Evolutionary conservation across 1,140 invertebrate species (phyloP), one percentile per base, ranked within the genome.

Genomic region (Euwallacea fornicatus): DNA sequence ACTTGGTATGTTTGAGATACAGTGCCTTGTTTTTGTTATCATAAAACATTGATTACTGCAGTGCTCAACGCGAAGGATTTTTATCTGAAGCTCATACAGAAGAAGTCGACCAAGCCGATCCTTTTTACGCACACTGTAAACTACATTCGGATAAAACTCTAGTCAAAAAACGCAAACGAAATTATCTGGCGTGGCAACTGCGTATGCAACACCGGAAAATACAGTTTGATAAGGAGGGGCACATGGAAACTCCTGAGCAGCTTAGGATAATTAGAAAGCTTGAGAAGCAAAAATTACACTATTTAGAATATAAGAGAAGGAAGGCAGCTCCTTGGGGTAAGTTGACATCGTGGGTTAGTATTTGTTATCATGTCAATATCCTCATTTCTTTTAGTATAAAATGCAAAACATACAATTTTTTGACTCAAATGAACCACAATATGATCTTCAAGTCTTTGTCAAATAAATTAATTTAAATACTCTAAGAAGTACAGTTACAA

Each of bases 111-210:
- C 94, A 97, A 76, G 95, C 96, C 0, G 96, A 99, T 86, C 96
- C 96, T 0, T 98, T 97, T 81, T 98, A 96, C 82, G 96, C 96
- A 0, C 95, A 98, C 79, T 99, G 97, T 80, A 95, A 95, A 82
- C 84, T 96, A 33, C 93, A 96, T 82, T 94, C 93, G 0, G 93
- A 95, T 76, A 94, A 93, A 80, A 87, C 88, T 8, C 84, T 93
- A 42, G 88, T 93, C 9, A 89, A 89, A 79, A 88, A 88, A 80
- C 86, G 93, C n/a, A 89, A 92, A 79, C 85, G 93, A 2, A 97
- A 97, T 81, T 98, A 92, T 87, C 83, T 96, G 55, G 93, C 94
- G 4, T 83, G 98, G 15, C 94, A 96, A 77, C 83, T 96, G 13
- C 86, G 95, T 66, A 91, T 91, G 58, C 87, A 89, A 66, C 88